Percentiles rank a stretch among this genome's conserved stretches.
Conservation (phyloP, 2,797 vertebrate species). For the Channallabes apus region DNA sequence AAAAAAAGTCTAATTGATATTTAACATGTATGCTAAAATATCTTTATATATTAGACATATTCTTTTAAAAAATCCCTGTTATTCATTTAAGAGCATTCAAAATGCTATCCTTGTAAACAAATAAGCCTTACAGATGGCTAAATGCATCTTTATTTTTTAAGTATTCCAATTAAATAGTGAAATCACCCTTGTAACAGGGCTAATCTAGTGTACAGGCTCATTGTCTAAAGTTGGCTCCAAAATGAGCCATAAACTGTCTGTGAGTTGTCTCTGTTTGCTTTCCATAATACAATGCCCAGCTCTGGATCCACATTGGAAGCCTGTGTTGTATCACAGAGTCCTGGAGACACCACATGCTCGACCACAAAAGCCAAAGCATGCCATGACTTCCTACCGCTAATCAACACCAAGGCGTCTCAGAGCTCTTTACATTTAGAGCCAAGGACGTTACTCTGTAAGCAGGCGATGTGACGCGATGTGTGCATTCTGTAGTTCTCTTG, state of each 20-base stretch:
- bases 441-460: slow-evolving; percentile 29
- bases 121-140: background rate
- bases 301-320: slow-evolving; percentile 15
- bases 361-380: slow-evolving; percentile 35
- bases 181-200: background rate
- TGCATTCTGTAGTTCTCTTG: slow-evolving; percentile 33
- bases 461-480: slow-evolving; percentile 30
- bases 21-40: background rate
- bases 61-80: background rate
- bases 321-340: slow-evolving; percentile 26
- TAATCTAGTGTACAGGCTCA: background rate
- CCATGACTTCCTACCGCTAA: slow-evolving; percentile 34
- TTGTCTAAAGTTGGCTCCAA: slow-evolving; percentile 24
- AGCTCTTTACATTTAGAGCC: slow-evolving; percentile 22
- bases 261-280: slow-evolving; percentile 11
- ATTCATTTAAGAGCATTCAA: background rate
- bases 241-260: slow-evolving; percentile 28
- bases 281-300: slow-evolving; percentile 21
- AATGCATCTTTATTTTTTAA: background rate
- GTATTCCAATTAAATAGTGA: background rate
- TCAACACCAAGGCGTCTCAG: slow-evolving; percentile 27
- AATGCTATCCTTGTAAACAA: background rate
- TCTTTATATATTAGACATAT: background rate
- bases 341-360: slow-evolving; percentile 15
- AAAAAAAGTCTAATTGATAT: background rate